Percentiles rank a stretch among this genome's conserved stretches.
Conservation (phyloP, 2,113 vertebrate species). For the Panthera leo region DNA sequence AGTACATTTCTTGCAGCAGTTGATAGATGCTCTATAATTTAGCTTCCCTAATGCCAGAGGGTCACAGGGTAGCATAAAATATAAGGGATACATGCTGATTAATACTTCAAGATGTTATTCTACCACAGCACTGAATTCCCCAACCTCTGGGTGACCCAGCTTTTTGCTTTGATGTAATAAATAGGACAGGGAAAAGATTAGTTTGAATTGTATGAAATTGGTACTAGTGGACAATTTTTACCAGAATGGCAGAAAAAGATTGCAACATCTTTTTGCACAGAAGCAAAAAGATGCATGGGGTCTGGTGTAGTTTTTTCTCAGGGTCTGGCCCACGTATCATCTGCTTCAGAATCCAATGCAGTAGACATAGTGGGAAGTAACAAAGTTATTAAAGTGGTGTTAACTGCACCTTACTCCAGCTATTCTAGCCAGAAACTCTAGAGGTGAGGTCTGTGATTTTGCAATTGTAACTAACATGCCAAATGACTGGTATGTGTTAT, state of each 20-base stretch:
- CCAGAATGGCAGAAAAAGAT: background rate
- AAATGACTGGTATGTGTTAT: background rate
- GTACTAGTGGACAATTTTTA: background rate
- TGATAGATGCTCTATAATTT: background rate
- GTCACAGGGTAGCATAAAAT: background rate
- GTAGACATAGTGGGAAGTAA: too few relatives aligned
- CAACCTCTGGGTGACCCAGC: background rate
- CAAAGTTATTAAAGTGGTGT: background rate
- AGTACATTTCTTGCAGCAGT: background rate
- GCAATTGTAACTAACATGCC: too few relatives aligned
- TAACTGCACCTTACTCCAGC: background rate
- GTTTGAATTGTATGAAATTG: background rate
- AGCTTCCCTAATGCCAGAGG: background rate
- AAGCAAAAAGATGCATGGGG: background rate
- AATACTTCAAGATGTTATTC: background rate
- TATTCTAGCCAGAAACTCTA: background rate
- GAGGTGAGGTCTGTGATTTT: background rate
- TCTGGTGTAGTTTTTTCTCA: background rate
- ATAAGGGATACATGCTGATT: background rate
- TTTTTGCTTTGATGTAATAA: conserved; percentile 15
- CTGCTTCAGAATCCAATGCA: background rate
- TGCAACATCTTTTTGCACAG: background rate
- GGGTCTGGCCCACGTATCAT: background rate
- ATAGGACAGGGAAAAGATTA: background rate
- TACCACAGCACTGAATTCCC: background rate